Evolutionary conservation across 2,797 vertebrate species (phyloP), one percentile per base, ranked within the genome.

Genomic region (Cottoperca gobio): DNA sequence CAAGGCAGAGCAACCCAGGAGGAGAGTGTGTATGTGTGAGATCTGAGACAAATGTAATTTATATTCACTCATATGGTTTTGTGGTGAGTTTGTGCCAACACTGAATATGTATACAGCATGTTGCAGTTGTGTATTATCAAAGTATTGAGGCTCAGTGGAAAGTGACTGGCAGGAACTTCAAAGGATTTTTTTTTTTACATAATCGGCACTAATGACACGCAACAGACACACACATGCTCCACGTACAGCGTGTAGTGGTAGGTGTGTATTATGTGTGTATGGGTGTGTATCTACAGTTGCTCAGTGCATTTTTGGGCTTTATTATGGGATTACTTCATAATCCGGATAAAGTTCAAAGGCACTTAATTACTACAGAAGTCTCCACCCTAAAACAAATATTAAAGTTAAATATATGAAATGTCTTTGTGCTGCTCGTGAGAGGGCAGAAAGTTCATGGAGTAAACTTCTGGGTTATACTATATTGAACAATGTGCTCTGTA

Each of bases 101-200:
- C 5, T 6, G 7, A 46, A 31, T 26, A 23, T 73, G 9, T 60
- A 17, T 26, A 21, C 33, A 50, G n/a, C 31, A 63, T 33, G 28
- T 43, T 43, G 81, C 19, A 68, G 26, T 46, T 62, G 17, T 19
- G 17, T 58, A n/a, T 28, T 70, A 26, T 48, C 49, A 8, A 52
- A 52, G 42, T 58, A 17, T 14, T 42, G 4, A 60, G 37, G 58
- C 61, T 76, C 40, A 42, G 65, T 72, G 79, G 76, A 88, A 90
- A 87, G 49, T 54, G 58, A 70, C 70, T 58, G 63, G 64, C 31
- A 76, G 70, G 45, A 78, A 37, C 67, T 86, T 82, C 21, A 78
- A 84, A 82, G 28, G 67, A 46, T n/a, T n/a, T n/a, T n/a, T 0
- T 16, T 16, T 76, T 79, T 80, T 78, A 83, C 45, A 79, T 77